A percentile compares a stretch with the other conserved stretches of the same genome.
Evolutionary conservation across 2,888 invertebrate species (phyloP).

Genomic region (Lomographa bimaculata): DNA sequence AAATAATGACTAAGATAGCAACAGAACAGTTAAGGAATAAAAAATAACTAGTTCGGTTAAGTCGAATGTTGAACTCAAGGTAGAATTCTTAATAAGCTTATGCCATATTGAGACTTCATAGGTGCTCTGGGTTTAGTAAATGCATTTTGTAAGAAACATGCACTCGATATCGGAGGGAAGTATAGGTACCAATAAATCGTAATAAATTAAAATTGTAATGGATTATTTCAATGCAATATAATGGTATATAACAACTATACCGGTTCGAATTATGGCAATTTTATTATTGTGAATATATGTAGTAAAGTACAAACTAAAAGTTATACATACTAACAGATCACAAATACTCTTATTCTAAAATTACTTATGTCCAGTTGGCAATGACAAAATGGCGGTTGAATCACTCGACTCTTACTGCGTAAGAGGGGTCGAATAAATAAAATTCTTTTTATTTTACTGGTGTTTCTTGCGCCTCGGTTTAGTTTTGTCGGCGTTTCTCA

Average conservation of each 20-base stretch:
- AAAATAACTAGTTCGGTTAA: slow-evolving; percentile 58
- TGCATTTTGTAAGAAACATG: slow-evolving; percentile 51
- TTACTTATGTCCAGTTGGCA: slow-evolving; percentile 78
- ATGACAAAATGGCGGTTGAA: slow-evolving; percentile 77
- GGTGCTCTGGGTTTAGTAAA: slow-evolving; percentile 52
- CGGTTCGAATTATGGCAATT: slow-evolving; percentile 74
- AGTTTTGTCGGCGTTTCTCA: slow-evolving; percentile 87
- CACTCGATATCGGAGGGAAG: slow-evolving; percentile 60
- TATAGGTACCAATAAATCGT: slow-evolving; percentile 41
- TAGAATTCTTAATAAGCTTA: slow-evolving; percentile 22
- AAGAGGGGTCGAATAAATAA: slow-evolving; percentile 71
- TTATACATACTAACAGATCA: slow-evolving; percentile 79
- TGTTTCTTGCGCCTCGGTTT: slow-evolving; percentile 79
- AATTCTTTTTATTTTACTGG: slow-evolving; percentile 62
- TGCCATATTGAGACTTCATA: slow-evolving; percentile 41
- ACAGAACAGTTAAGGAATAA: slow-evolving; percentile 61
- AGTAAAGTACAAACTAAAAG: slow-evolving; percentile 69
- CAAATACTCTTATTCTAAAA: slow-evolving; percentile 74
- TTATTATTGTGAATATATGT: slow-evolving; percentile 64
- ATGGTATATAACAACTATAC: slow-evolving; percentile 60
- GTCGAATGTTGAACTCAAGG: slow-evolving; percentile 49
- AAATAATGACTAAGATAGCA: slow-evolving; percentile 77
- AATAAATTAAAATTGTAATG: slow-evolving; percentile 52
- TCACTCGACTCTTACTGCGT: slow-evolving; percentile 71
- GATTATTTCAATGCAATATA: slow-evolving; percentile 45